Evolutionary conservation across 2,888 invertebrate species (phyloP).

Genomic region (Drosophila sordidula): DNA sequence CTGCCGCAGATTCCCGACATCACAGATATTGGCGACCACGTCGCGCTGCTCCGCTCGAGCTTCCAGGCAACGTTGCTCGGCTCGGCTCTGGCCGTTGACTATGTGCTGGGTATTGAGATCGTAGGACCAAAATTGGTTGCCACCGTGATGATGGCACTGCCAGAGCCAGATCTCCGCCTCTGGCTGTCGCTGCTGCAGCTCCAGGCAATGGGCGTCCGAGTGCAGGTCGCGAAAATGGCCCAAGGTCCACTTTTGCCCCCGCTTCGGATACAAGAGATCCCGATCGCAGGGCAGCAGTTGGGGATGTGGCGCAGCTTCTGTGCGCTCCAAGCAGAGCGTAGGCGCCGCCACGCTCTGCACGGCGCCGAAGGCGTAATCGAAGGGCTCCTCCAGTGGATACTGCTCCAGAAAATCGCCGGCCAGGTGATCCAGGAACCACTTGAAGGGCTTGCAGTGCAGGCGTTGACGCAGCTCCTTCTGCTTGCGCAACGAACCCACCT

Average conservation of each 20-base stretch:
- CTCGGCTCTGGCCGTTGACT: conserved; percentile 51
- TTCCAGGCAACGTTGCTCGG: conserved; percentile 90
- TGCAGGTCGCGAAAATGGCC: conserved; percentile 80
- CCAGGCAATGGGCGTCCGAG: conserved; percentile 91
- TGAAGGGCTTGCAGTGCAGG: conserved; percentile 94
- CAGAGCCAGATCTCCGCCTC: conserved; percentile 91
- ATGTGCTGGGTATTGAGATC: conserved; percentile 86
- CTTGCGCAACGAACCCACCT: conserved; percentile 91
- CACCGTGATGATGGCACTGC: conserved; percentile 95
- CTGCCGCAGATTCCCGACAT: conserved; percentile 78
- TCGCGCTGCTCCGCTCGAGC: conserved; percentile 86
- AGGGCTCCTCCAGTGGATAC: conserved; percentile 96
- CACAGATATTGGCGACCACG: conserved; percentile 88
- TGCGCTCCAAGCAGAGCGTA: conserved; percentile 90
- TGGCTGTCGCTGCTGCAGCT: conserved; percentile 88
- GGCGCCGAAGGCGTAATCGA: conserved; percentile 92
- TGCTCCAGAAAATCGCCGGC: conserved; percentile 94
- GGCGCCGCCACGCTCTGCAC: conserved; percentile 88
- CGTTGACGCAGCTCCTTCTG: conserved; percentile 90
- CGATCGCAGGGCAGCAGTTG: conserved; percentile 70
- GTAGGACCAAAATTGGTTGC: conserved; percentile 97
- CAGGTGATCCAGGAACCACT: conserved; percentile 96
- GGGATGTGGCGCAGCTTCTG: conserved; percentile 75
- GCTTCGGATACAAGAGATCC: conserved; percentile 72
- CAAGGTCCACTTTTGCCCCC: conserved; percentile 76